phyloP scores from a whole-genome alignment of 2,797 vertebrate genomes.

The Gymnocypris eckloni region DNA sequence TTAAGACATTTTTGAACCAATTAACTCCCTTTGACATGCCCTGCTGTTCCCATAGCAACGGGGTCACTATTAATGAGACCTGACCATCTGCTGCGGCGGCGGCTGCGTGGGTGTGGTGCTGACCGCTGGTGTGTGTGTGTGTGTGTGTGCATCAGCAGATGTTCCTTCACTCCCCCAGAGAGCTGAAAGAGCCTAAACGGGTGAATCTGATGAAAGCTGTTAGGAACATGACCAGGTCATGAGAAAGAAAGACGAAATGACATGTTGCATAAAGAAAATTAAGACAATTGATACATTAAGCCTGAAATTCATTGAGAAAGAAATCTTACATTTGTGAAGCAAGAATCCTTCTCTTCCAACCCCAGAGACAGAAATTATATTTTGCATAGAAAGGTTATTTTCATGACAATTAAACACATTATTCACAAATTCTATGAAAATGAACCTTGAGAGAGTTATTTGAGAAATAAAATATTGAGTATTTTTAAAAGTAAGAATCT shows the following conservation, averaged over 20 bases:
- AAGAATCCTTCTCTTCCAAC: neutral
- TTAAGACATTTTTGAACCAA: constrained; percentile 53
- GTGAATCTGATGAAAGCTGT: constrained; percentile 8
- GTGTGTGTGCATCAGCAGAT: constrained; percentile 51
- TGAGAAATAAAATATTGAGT: neutral
- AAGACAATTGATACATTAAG: neutral
- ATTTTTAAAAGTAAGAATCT: neutral
- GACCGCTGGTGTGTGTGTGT: constrained; percentile 23
- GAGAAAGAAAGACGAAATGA: neutral
- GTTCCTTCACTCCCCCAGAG: constrained; percentile 30
- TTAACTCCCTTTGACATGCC: constrained; percentile 54
- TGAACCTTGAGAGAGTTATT: neutral
- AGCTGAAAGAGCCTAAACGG: neutral
- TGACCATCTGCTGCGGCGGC: constrained; percentile 61
- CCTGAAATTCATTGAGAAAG: neutral
- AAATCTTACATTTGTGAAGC: neutral
- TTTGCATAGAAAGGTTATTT: neutral
- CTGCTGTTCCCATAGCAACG: constrained; percentile 58
- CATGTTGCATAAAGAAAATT: neutral
- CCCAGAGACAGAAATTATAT: neutral
- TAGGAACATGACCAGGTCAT: constrained; percentile 18
- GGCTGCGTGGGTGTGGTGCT: constrained; percentile 40
- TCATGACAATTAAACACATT: neutral
- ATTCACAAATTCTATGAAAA: neutral
- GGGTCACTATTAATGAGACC: constrained; percentile 56